These are phyloP conservation scores for Tetrao urogallus DNA, from an alignment of 2,113 vertebrate species.

Conservation along the genomic window DNA sequence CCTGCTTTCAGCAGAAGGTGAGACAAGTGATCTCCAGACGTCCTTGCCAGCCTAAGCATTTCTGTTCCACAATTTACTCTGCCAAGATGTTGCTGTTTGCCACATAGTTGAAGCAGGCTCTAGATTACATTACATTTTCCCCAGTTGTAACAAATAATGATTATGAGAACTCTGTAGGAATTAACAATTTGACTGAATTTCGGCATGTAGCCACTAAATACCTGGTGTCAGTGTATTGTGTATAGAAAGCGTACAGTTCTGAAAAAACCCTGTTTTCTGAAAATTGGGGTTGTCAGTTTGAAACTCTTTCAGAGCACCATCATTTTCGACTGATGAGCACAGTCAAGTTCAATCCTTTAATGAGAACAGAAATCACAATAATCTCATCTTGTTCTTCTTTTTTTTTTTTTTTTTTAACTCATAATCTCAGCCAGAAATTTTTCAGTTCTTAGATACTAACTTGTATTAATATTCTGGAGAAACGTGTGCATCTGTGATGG, in stretches of 20 bases:
- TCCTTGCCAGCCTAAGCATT: accelerated
- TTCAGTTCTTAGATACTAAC: not conserved
- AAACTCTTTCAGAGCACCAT: not conserved
- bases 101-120: not conserved
- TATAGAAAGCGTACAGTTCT: not conserved
- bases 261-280: not conserved
- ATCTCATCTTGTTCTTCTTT: not conserved
- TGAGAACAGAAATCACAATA: not conserved
- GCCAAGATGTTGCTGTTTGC: not conserved
- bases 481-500: accelerated
- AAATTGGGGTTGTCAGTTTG: not conserved
- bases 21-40: not conserved
- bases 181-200: not conserved
- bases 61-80: not conserved
- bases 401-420: not conserved
- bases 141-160: not conserved
- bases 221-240: not conserved
- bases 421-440: not conserved
- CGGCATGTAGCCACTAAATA: not conserved
- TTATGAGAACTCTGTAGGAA: not conserved
- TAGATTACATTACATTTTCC: not conserved
- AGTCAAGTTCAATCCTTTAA: not conserved
- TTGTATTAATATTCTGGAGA: not conserved
- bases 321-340: not conserved
- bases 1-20: not conserved